phyloP scores from a whole-genome alignment of 2,113 vertebrate genomes.

The Onychorhynchus coronatus region DNA sequence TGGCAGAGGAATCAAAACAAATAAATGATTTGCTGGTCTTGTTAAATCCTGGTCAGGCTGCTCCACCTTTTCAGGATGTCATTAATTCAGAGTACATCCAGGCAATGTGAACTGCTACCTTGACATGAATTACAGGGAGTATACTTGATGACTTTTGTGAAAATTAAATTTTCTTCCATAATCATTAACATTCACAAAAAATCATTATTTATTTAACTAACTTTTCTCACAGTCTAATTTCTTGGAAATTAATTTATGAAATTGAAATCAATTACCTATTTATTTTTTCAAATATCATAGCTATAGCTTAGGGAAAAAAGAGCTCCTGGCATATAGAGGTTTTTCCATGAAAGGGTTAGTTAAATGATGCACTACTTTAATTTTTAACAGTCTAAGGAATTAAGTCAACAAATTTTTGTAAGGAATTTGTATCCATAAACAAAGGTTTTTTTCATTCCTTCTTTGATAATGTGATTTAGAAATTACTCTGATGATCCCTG shows the following conservation, averaged over 20 bases:
- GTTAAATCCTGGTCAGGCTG: background rate
- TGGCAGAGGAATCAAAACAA: background rate
- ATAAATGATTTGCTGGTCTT: background rate
- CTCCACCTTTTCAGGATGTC: background rate
- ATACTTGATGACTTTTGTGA: background rate
- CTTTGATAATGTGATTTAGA: background rate
- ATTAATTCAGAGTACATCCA: background rate
- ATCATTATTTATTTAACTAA: background rate
- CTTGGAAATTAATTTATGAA: background rate
- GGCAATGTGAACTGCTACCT: background rate
- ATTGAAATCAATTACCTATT: background rate
- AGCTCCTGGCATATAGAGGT: accelerated
- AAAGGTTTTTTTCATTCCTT: background rate
- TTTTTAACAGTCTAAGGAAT: background rate
- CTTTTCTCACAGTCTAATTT: background rate
- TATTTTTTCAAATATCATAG: background rate
- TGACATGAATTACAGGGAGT: background rate
- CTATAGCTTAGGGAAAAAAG: background rate
- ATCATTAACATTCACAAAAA: background rate
- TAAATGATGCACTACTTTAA: background rate
- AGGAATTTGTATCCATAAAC: background rate
- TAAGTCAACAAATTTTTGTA: background rate
- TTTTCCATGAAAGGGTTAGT: background rate
- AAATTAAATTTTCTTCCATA: background rate
- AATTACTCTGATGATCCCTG: background rate